Evolutionary conservation across 2,797 vertebrate genomes (phyloP).

Genomic region (Eulemur albifrons): DNA sequence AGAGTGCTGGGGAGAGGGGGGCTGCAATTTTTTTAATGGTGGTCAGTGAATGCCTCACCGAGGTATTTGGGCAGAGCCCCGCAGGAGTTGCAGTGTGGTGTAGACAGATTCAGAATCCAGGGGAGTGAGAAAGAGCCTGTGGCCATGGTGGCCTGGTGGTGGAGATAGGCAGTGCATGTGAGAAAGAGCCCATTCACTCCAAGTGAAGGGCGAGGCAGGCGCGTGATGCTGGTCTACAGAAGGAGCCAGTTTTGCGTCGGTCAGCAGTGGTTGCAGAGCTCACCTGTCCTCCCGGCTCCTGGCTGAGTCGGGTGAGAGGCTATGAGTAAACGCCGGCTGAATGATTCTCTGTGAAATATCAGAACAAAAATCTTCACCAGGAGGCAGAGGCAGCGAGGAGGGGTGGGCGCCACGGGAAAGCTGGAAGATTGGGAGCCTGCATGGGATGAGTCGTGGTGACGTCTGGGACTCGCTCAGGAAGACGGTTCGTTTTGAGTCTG

Average conservation of each 20-base stretch:
- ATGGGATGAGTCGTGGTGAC: not conserved
- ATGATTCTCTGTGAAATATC: not conserved
- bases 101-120: no score
- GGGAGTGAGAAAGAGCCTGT: rapidly evolving
- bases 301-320: not conserved
- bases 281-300: rapidly evolving
- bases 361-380: not conserved
- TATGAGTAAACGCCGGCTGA: rapidly evolving
- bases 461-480: not conserved
- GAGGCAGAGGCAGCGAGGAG: not conserved
- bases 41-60: not conserved
- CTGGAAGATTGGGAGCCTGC: not conserved
- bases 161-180: rapidly evolving
- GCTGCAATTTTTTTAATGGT: rapidly evolving
- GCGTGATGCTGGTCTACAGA: rapidly evolving
- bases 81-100: rapidly evolving
- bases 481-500: rapidly evolving
- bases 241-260: rapidly evolving
- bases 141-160: no score
- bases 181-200: rapidly evolving
- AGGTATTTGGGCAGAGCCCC: not conserved
- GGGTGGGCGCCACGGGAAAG: rapidly evolving
- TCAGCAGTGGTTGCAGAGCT: rapidly evolving
- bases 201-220: not conserved
- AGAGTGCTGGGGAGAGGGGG: no score